Conservation (phyloP, 2,888 invertebrate genomes). For the Ramazzottius varieornatus region DNA sequence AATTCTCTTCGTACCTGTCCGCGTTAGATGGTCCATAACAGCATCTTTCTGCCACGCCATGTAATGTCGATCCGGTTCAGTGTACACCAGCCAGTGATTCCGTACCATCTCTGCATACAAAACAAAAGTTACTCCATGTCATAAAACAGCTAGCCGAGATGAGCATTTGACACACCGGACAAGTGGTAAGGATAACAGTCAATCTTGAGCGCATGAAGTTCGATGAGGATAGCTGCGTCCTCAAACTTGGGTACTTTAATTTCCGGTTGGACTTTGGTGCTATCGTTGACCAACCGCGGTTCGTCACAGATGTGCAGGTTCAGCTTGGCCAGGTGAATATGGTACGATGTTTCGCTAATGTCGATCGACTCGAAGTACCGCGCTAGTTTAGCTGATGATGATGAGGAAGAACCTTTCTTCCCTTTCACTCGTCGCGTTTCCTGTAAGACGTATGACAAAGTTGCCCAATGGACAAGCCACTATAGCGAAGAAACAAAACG, state of each 20-base stretch:
- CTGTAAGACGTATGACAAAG: too few species aligned
- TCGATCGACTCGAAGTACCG: constrained; percentile 17
- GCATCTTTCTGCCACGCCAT: not conserved
- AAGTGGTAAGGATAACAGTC: constrained; percentile 91
- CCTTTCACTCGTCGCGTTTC: too few species aligned
- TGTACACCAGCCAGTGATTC: not conserved
- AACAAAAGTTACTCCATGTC: too few species aligned
- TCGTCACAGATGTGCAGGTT: constrained; percentile 23
- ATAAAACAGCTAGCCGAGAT: too few species aligned
- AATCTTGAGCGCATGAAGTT: constrained; percentile 35
- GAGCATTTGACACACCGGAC: constrained; percentile 25
- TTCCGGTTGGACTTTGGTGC: too few species aligned
- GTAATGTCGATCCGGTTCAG: not conserved
- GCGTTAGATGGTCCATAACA: not conserved
- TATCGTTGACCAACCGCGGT: constrained; percentile 14
- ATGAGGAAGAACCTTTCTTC: not conserved
- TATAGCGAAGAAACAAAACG: not conserved
- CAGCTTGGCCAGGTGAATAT: constrained; percentile 20
- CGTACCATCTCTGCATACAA: not conserved
- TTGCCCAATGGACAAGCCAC: not conserved
- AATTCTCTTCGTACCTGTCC: not conserved
- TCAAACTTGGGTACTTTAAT: not conserved
- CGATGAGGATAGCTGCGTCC: constrained; percentile 15
- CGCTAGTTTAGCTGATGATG: not conserved
- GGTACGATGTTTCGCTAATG: constrained; percentile 22